phyloP scores from a whole-genome alignment of 2,113 vertebrate species.

The Pomatostomus ruficeps region DNA sequence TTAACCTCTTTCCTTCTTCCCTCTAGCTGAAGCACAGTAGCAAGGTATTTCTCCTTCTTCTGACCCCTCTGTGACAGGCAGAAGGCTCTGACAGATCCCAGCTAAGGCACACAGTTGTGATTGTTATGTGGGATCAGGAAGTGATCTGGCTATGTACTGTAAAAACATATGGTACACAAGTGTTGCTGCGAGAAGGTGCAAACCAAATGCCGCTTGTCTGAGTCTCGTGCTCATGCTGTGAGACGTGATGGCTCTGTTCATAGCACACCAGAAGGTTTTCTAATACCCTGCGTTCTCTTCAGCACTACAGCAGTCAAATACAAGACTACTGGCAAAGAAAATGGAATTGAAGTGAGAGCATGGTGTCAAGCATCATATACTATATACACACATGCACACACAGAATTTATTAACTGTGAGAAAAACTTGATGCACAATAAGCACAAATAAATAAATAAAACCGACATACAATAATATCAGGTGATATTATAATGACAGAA shows the following conservation, averaged over 20 bases:
- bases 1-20: neutral
- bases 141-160: neutral
- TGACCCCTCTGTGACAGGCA: neutral
- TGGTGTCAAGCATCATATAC: neutral
- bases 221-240: neutral
- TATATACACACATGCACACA: too few relatives aligned
- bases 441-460: neutral
- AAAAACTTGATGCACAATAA: neutral
- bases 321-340: neutral
- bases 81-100: neutral
- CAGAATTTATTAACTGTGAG: neutral
- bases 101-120: neutral
- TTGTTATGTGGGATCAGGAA: neutral
- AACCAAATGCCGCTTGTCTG: neutral
- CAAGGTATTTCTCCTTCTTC: neutral
- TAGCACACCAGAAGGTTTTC: neutral
- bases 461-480: neutral
- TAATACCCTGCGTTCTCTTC: neutral
- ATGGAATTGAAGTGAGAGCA: neutral
- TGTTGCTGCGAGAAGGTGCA: neutral
- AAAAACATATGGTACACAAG: neutral
- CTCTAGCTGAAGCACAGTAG: neutral
- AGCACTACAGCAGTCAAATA: neutral
- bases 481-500: neutral
- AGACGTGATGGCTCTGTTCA: neutral